phyloP scores from a whole-genome alignment of 2,797 vertebrate genomes.

The Halcyon badia region DNA sequence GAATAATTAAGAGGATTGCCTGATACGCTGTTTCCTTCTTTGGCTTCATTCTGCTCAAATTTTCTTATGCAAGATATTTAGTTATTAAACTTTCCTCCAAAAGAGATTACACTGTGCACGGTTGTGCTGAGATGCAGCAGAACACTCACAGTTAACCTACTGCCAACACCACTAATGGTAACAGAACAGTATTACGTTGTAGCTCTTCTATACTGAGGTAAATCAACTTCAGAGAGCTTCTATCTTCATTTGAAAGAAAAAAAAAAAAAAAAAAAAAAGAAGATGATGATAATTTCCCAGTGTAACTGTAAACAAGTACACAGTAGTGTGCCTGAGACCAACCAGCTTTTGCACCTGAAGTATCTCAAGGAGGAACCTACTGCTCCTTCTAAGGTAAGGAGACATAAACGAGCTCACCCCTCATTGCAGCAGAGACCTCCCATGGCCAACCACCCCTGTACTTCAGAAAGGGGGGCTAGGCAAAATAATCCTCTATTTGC shows the following conservation, averaged over 20 bases:
- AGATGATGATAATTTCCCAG: neutral
- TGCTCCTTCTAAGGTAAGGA: neutral
- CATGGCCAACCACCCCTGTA: neutral
- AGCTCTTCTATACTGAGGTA: neutral
- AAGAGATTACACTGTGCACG: neutral
- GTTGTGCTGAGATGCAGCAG: neutral
- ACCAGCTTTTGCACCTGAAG: neutral
- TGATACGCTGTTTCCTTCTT: neutral
- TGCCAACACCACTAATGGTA: neutral
- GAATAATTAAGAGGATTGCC: neutral
- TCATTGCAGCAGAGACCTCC: neutral
- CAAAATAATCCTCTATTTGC: neutral
- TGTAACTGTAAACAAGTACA: neutral
- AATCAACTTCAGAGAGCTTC: neutral
- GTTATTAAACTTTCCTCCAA: neutral
- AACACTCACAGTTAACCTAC: neutral
- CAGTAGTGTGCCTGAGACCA: neutral
- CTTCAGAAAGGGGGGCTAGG: neutral
- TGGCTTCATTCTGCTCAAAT: neutral
- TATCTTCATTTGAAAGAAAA: neutral
- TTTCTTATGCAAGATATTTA: neutral
- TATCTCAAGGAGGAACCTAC: neutral
- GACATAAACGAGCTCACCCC: neutral
- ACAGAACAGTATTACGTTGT: neutral
- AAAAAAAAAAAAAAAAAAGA: no score